A percentile compares a stretch with the other conserved stretches of the same genome.
Conservation (phyloP, 2,797 vertebrate species). For the Tympanoctomys barrerae region DNA sequence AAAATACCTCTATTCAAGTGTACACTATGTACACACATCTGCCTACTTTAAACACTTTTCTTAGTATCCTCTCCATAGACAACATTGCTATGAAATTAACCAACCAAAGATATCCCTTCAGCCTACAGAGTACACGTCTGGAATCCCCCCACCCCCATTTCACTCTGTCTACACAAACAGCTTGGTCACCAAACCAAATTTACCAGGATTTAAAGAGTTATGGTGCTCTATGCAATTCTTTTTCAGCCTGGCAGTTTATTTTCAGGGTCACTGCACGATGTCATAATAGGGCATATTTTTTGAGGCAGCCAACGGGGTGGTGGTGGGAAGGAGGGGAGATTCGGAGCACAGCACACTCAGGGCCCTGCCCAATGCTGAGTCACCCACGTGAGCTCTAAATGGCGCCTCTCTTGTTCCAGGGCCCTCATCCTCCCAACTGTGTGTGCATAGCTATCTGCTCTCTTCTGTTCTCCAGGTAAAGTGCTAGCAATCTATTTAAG, state of each 20-base stretch:
- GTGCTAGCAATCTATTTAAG: constrained; percentile 56
- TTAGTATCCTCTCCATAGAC: background rate
- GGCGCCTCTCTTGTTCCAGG: background rate
- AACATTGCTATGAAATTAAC: constrained; percentile 31
- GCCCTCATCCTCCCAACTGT: background rate
- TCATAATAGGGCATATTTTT: background rate
- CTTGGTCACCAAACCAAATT: background rate
- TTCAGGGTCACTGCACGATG: background rate
- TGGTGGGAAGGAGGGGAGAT: background rate
- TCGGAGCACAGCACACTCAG: background rate
- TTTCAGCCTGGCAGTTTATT: background rate
- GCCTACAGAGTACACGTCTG: background rate
- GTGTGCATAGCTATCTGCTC: background rate
- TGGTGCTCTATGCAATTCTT: background rate
- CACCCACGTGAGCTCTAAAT: background rate
- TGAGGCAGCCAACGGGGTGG: background rate
- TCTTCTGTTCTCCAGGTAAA: constrained; percentile 54
- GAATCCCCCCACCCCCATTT: background rate
- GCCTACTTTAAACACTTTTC: background rate
- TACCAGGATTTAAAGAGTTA: background rate
- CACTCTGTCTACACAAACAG: background rate
- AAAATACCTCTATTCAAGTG: background rate
- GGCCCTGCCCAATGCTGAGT: background rate
- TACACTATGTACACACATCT: background rate
- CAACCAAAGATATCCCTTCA: background rate